These are phyloP conservation scores for Drosophila funebris DNA, from an alignment of 1,140 invertebrate species.

Conservation along the genomic window DNA sequence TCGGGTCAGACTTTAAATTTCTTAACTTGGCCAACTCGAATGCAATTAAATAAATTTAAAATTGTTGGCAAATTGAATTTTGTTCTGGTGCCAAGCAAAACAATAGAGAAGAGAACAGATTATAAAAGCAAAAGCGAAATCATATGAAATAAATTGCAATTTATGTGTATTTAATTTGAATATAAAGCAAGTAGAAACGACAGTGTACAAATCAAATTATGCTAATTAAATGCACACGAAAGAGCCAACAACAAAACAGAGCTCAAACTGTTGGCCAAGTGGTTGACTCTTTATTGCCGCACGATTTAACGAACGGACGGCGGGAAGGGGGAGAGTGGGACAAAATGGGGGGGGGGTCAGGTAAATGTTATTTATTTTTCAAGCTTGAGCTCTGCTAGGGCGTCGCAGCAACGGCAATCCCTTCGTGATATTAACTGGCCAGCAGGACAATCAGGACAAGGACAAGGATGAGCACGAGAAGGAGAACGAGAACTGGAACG, in stretches of 20 bases:
- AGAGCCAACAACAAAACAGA: slow-evolving; percentile 24
- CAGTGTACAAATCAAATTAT: slow-evolving; percentile 63
- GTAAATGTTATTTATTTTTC: slow-evolving; percentile 72
- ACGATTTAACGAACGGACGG: slow-evolving; percentile 55
- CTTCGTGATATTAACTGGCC: slow-evolving; percentile 19
- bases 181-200: slow-evolving; percentile 30
- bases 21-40: not conserved
- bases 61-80: slow-evolving; percentile 39
- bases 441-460: not conserved
- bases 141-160: slow-evolving; percentile 51
- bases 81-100: slow-evolving; percentile 7
- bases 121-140: no score
- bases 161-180: slow-evolving; percentile 58
- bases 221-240: slow-evolving; percentile 69
- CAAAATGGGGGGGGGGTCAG: slow-evolving; percentile 25
- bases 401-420: slow-evolving; percentile 19
- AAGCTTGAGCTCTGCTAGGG: not conserved
- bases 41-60: slow-evolving; percentile 25
- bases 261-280: slow-evolving; percentile 60
- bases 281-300: slow-evolving; percentile 67
- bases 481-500: not conserved
- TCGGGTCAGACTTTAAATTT: slow-evolving; percentile 18
- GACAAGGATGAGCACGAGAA: not conserved
- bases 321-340: not conserved
- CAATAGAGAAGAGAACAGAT: slow-evolving; percentile 2